Conservation (phyloP, 2,888 invertebrate genomes). For the Hydriomena furcata region DNA sequence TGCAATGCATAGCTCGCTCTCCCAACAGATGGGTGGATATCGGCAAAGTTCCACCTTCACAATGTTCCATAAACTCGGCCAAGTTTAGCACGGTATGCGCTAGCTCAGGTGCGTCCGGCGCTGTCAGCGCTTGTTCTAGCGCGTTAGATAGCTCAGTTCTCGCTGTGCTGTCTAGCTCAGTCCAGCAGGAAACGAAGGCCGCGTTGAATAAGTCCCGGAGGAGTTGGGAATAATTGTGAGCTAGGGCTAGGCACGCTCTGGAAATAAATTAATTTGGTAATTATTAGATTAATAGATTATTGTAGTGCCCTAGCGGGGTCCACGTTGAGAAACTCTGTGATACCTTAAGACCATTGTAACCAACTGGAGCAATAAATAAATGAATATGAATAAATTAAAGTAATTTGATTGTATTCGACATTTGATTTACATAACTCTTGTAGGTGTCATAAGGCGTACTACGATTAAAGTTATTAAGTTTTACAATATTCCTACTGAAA, state of each 20-base stretch:
- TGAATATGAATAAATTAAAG: too few relatives aligned
- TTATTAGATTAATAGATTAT: too few relatives aligned
- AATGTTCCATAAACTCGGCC: slow-evolving; percentile 99
- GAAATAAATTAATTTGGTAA: slow-evolving; percentile 2
- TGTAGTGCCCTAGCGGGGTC: too few relatives aligned
- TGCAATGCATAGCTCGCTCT: slow-evolving; percentile 96
- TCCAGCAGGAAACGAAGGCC: slow-evolving; percentile 99
- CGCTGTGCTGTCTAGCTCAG: slow-evolving; percentile 92
- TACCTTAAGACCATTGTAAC: too few relatives aligned
- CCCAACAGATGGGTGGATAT: slow-evolving; percentile 94
- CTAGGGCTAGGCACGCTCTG: slow-evolving; percentile 95
- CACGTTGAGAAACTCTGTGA: too few relatives aligned
- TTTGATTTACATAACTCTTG: too few relatives aligned
- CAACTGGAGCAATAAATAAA: too few relatives aligned
- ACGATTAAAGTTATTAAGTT: too few relatives aligned
- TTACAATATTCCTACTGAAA: too few relatives aligned
- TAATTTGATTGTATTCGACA: too few relatives aligned
- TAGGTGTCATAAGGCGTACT: too few relatives aligned
- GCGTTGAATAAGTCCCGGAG: slow-evolving; percentile 98
- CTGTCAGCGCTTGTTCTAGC: slow-evolving; percentile 94
- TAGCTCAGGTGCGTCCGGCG: slow-evolving; percentile 97
- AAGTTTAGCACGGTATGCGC: slow-evolving; percentile 98
- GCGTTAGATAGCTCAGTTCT: slow-evolving; percentile 94
- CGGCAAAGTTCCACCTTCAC: slow-evolving; percentile 97
- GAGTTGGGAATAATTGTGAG: slow-evolving; percentile 97